Conservation (phyloP, 64 coral and sea anemone genomes). For the Stylophora pistillata region DNA sequence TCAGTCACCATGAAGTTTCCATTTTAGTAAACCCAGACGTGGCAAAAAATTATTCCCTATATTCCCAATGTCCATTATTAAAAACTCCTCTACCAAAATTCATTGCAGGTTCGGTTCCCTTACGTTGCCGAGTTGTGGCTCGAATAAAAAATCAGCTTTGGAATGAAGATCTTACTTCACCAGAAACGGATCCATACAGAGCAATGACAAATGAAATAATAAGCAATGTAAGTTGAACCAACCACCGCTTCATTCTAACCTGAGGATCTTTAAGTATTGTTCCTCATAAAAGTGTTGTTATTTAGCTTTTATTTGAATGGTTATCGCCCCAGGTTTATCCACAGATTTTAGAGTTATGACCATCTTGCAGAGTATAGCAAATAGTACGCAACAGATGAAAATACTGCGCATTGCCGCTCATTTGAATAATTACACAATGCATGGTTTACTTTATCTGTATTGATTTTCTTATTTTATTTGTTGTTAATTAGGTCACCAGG, state of each 20-base stretch:
- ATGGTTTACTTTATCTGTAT: not conserved
- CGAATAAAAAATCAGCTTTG: not conserved
- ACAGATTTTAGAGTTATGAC: not conserved
- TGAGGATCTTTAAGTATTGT: not conserved
- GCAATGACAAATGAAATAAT: not conserved
- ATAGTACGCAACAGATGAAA: not conserved
- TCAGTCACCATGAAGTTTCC: no score
- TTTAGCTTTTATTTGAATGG: not conserved
- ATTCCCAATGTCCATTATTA: no score
- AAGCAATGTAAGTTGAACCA: constrained; percentile 4
- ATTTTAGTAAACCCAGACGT: no score
- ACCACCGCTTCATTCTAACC: not conserved
- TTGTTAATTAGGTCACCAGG: not conserved
- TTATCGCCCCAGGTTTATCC: not conserved
- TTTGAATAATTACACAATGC: not conserved
- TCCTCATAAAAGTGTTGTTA: not conserved
- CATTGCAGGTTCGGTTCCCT: not conserved
- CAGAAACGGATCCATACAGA: constrained; percentile 7
- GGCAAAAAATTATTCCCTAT: no score
- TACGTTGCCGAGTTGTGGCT: not conserved
- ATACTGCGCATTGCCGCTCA: not conserved
- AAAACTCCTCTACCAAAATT: not conserved
- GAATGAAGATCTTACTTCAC: not conserved
- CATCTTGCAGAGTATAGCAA: not conserved
- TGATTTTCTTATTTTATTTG: not conserved